phyloP scores from a whole-genome alignment of 1,140 invertebrate species.

The Elymnias hypermnestra region DNA sequence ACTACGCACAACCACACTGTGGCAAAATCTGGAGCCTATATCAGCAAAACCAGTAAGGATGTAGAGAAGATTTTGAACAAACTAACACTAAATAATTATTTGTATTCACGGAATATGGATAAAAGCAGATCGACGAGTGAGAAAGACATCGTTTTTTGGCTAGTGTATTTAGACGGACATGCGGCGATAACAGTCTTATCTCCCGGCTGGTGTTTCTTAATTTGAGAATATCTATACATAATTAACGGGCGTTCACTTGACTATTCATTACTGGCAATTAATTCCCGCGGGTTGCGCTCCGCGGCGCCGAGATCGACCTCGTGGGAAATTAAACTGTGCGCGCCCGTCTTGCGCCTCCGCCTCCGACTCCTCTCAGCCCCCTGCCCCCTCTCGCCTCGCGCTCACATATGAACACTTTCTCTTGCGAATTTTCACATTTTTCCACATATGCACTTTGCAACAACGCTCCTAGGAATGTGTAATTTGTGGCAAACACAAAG shows the following conservation, averaged over 20 bases:
- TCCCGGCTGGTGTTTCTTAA: conserved; percentile 43
- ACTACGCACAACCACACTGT: too few species aligned
- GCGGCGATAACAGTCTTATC: too few species aligned
- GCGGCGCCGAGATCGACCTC: conserved; percentile 74
- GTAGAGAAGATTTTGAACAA: too few species aligned
- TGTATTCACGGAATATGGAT: too few species aligned
- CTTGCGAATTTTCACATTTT: conserved; percentile 63
- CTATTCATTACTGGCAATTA: conserved; percentile 76
- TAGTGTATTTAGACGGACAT: too few species aligned
- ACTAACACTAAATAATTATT: too few species aligned
- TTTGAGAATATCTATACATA: conserved; percentile 62
- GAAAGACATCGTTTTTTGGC: too few species aligned
- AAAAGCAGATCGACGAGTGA: too few species aligned
- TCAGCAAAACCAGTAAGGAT: too few species aligned
- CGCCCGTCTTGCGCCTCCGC: conserved; percentile 62
- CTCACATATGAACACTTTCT: conserved; percentile 70
- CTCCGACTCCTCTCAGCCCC: conserved; percentile 37
- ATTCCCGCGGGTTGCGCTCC: conserved; percentile 70
- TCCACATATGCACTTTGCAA: conserved; percentile 42
- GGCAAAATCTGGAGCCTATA: too few species aligned
- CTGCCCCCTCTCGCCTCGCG: conserved; percentile 34
- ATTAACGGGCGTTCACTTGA: conserved; percentile 72
- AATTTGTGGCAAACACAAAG: conserved; percentile 20
- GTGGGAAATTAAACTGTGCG: conserved; percentile 75
- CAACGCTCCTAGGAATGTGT: conserved; percentile 28